phyloP scores from a whole-genome alignment of 2,797 vertebrate species.

The Podargus strigoides region DNA sequence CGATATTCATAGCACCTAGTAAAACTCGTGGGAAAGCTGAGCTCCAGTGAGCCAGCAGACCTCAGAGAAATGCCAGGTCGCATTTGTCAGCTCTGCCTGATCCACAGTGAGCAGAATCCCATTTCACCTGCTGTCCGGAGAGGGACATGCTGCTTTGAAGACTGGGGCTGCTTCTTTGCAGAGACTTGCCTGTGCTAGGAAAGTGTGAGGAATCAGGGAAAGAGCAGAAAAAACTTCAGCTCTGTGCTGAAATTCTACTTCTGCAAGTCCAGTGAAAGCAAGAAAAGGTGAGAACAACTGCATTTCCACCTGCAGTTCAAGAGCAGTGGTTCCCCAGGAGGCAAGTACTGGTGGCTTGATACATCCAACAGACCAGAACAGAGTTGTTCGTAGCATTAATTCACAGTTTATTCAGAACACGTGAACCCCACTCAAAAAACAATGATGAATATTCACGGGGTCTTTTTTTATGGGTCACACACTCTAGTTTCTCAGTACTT shows the following conservation, averaged over 20 bases:
- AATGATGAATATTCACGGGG: not conserved
- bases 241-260: not conserved
- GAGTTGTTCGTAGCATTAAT: not conserved
- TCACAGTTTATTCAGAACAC: not conserved
- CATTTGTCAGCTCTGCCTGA: not conserved
- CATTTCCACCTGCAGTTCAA: not conserved
- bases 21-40: conserved; percentile 14
- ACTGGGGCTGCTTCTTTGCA: not conserved
- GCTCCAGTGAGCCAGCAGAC: not conserved
- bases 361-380: not conserved
- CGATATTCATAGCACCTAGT: not conserved
- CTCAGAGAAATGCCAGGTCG: not conserved
- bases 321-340: not conserved
- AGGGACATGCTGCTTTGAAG: not conserved
- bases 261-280: not conserved
- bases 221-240: not conserved
- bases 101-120: not conserved
- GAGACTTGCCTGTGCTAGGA: not conserved
- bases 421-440: not conserved
- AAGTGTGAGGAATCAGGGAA: not conserved
- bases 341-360: not conserved
- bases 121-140: not conserved
- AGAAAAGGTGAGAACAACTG: not conserved
- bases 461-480: not conserved
- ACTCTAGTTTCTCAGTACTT: not conserved